These are phyloP conservation scores for Pygmarrhopalites habei DNA, from an alignment of 1,140 invertebrate species.

Conservation along the genomic window DNA sequence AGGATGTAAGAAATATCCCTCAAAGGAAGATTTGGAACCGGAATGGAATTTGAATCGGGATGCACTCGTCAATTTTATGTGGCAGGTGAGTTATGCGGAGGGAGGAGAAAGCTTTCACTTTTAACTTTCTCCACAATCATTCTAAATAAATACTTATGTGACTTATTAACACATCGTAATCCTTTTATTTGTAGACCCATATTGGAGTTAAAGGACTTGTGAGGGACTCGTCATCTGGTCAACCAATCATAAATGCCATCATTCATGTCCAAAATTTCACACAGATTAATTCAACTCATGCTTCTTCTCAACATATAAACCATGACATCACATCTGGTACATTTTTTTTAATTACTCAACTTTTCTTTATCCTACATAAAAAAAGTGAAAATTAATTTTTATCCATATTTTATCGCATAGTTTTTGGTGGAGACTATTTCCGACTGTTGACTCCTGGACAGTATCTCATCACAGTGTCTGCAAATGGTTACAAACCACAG, in stretches of 20 bases:
- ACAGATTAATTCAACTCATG: slow-evolving; percentile 44
- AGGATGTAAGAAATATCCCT: slow-evolving; percentile 77
- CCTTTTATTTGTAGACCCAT: slow-evolving; percentile 59
- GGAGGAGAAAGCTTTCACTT: too few species aligned
- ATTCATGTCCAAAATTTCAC: slow-evolving; percentile 74
- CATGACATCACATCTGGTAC: slow-evolving; percentile 76
- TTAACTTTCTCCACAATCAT: neutral
- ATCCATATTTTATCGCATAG: too few species aligned
- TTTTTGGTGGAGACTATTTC: slow-evolving; percentile 64
- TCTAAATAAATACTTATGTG: too few species aligned
- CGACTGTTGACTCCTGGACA: slow-evolving; percentile 64
- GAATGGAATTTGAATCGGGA: slow-evolving; percentile 79
- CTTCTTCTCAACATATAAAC: slow-evolving; percentile 51
- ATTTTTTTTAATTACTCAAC: too few species aligned
- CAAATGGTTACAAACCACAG: slow-evolving; percentile 54
- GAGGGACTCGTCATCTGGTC: slow-evolving; percentile 50
- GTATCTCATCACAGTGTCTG: slow-evolving; percentile 57
- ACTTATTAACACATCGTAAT: too few species aligned
- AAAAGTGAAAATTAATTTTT: too few species aligned
- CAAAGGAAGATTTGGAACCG: slow-evolving; percentile 51
- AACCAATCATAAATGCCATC: slow-evolving; percentile 59
- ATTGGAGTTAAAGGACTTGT: slow-evolving; percentile 66
- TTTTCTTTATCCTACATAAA: too few species aligned
- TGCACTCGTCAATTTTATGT: slow-evolving; percentile 70
- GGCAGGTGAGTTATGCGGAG: slow-evolving; percentile 70